Conservation (phyloP, 2,888 invertebrate species). For the Neuroscelio doddi region DNA sequence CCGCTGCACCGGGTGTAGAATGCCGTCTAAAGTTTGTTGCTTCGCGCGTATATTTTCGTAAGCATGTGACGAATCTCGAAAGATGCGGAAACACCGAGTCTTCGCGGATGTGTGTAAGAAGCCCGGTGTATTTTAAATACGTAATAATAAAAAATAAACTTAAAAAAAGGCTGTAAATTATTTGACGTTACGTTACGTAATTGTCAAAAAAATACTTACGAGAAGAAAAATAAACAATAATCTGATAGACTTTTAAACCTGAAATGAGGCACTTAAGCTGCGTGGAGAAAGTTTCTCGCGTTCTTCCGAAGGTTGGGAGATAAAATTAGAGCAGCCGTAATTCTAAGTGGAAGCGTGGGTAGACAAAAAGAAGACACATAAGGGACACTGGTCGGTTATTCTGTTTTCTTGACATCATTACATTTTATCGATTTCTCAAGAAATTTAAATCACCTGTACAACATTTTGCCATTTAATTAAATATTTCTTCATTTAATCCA, state of each 20-base stretch:
- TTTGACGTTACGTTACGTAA: background rate
- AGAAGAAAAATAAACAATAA: background rate
- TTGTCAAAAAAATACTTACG: background rate
- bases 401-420: conserved; percentile 8
- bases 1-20: conserved; percentile 7
- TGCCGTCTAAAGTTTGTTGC: conserved; percentile 8
- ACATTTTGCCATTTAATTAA: too few relatives aligned
- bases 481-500: too few relatives aligned
- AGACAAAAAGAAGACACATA: conserved; percentile 12
- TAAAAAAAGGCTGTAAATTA: too few relatives aligned
- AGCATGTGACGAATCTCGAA: conserved; percentile 7
- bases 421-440: conserved; percentile 2
- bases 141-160: too few relatives aligned
- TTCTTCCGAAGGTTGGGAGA: conserved; percentile 46
- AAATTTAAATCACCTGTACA: too few relatives aligned
- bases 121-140: too few relatives aligned
- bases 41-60: conserved; percentile 20
- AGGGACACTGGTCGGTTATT: conserved; percentile 11
- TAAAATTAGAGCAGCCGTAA: conserved; percentile 48
- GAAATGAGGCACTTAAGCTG: conserved; percentile 9
- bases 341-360: conserved; percentile 35
- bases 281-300: conserved; percentile 41
- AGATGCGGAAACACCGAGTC: conserved; percentile 5
- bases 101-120: background rate
- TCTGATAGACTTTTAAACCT: conserved; percentile 8